Evolutionary conservation across 30 jellyfish, hydroid and myxozoan species (phyloP).

Genomic region (Calvadosia cruxmelitensis): DNA sequence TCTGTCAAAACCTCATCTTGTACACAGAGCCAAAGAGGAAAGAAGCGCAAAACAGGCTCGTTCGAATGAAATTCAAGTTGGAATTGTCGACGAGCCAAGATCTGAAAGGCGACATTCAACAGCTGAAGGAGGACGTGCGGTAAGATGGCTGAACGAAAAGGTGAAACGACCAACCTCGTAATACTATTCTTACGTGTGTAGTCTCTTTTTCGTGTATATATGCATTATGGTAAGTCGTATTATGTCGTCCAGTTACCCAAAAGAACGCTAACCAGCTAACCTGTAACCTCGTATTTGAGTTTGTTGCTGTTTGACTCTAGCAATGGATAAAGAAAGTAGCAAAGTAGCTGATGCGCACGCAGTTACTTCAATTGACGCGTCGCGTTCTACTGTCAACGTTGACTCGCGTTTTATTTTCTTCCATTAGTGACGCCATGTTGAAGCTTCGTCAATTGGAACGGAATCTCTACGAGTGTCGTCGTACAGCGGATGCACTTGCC

Average conservation of each 20-base stretch:
- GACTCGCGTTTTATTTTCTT: not conserved
- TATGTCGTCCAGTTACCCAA: no score
- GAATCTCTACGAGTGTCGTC: slow-evolving; percentile 53
- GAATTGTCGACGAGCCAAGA: slow-evolving; percentile 75
- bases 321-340: no score
- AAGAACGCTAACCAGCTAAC: no score
- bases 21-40: slow-evolving; percentile 83
- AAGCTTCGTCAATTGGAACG: slow-evolving; percentile 72
- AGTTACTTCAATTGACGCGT: no score
- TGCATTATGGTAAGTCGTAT: no score
- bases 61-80: slow-evolving; percentile 69
- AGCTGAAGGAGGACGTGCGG: slow-evolving; percentile 76
- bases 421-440: slow-evolving; percentile 39
- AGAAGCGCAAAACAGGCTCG: slow-evolving; percentile 70
- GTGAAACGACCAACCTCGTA: not conserved
- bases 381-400: not conserved
- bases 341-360: no score
- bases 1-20: slow-evolving; percentile 67
- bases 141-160: not conserved
- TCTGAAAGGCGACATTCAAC: slow-evolving; percentile 59
- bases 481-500: slow-evolving; percentile 21
- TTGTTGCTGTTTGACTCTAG: no score
- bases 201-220: no score
- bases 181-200: no score
- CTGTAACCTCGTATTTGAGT: no score